Conservation (phyloP, 2,113 vertebrate genomes). For the Syrrhaptes paradoxus region DNA sequence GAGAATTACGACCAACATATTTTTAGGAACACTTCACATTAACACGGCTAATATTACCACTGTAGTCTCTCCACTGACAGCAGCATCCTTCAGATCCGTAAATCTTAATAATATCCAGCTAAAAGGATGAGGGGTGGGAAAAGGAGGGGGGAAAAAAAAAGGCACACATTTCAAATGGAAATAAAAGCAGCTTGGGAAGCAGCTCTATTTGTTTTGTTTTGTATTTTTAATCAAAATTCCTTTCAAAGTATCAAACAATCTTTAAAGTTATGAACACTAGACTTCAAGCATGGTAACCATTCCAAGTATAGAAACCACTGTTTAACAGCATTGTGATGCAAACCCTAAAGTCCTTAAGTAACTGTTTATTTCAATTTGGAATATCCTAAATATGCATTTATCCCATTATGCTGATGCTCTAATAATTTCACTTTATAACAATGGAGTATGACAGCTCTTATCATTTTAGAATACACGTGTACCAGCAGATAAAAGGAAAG, state of each 20-base stretch:
- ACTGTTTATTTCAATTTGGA: neutral
- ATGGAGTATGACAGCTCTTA: neutral
- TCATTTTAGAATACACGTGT: neutral
- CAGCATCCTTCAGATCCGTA: neutral
- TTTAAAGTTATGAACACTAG: neutral
- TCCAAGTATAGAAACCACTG: neutral
- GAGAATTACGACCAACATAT: neutral
- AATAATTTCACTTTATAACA: neutral
- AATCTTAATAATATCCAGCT: neutral
- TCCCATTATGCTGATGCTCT: neutral
- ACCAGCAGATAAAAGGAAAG: neutral
- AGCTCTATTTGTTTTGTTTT: neutral
- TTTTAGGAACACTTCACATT: neutral
- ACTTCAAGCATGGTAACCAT: neutral
- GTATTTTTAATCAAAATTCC: neutral
- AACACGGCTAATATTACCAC: neutral
- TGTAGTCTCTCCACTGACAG: neutral
- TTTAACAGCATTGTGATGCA: neutral
- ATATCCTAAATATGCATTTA: neutral
- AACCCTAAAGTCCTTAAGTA: neutral
- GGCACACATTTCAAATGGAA: neutral
- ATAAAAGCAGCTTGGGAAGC: neutral
- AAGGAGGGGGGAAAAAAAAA: fast-evolving
- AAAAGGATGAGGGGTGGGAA: fast-evolving
- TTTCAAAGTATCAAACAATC: neutral